A percentile compares a stretch with the other conserved stretches of the same genome.
Conservation (phyloP, 2,113 vertebrate species). For the Neoarius graeffei region DNA sequence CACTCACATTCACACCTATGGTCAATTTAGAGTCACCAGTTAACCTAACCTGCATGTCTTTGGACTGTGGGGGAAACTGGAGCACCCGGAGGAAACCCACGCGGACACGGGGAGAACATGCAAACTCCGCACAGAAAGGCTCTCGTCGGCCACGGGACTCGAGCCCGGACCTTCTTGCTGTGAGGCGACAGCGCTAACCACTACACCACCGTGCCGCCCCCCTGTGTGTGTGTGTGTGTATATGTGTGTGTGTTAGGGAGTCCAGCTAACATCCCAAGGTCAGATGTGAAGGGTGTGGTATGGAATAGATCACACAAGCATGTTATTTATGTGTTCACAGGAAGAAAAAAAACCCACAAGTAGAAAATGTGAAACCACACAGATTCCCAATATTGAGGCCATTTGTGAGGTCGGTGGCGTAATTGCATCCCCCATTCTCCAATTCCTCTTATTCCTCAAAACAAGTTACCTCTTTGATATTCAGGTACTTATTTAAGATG, state of each 20-base stretch:
- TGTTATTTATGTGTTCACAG: background rate
- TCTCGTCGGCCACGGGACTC: no score
- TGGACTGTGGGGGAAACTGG: no score
- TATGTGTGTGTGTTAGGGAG: background rate
- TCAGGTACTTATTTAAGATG: background rate
- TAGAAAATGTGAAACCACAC: background rate
- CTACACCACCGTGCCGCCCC: no score
- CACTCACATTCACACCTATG: no score
- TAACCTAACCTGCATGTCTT: no score
- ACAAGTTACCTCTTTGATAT: background rate
- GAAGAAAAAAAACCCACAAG: background rate
- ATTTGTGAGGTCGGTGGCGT: background rate
- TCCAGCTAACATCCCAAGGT: background rate
- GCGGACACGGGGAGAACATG: no score
- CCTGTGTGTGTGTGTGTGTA: no score
- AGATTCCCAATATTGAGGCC: background rate
- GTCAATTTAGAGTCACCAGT: no score
- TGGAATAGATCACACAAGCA: background rate
- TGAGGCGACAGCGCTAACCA: no score
- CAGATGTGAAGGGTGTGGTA: background rate
- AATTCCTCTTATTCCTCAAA: background rate
- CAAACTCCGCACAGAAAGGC: no score
- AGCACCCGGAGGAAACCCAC: no score
- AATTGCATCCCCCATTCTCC: background rate
- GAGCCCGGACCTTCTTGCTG: no score